phyloP scores from a whole-genome alignment of 2,113 vertebrate species.

The Catagonus wagneri region DNA sequence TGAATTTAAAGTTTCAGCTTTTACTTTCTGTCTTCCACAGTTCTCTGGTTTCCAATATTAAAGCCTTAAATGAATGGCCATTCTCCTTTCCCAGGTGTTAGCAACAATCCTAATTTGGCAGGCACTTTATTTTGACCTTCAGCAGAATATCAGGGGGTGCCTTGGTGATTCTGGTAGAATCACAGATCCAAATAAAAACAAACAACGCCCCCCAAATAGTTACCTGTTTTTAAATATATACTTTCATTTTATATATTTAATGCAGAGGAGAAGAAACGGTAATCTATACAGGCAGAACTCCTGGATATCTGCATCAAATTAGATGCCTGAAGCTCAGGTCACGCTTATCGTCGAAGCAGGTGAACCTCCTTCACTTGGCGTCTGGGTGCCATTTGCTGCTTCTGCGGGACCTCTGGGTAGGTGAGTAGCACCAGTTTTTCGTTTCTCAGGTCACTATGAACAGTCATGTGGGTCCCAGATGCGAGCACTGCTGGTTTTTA shows the following conservation, averaged over 20 bases:
- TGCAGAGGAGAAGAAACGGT: not conserved
- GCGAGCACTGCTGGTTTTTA: not conserved
- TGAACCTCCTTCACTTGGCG: not conserved
- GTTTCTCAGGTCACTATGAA: not conserved
- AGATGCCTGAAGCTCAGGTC: not conserved
- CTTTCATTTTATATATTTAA: not conserved
- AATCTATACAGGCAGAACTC: not conserved
- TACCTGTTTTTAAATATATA: not conserved
- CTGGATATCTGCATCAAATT: too few relatives aligned
- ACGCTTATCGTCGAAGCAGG: not conserved
- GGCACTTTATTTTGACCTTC: not conserved
- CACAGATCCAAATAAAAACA: not conserved
- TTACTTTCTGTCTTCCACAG: not conserved
- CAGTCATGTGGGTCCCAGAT: rapidly evolving
- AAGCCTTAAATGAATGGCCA: not conserved
- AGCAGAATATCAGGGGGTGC: not conserved
- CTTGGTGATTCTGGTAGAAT: not conserved
- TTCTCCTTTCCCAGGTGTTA: not conserved
- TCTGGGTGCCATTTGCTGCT: not conserved
- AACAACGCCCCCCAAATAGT: not conserved
- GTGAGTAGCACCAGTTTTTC: not conserved
- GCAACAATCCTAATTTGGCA: not conserved
- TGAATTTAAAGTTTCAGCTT: not conserved
- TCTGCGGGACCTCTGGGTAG: not conserved
- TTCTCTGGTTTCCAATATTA: not conserved